Evolutionary conservation across 2,113 vertebrate genomes (phyloP).

Genomic region (Oriolus oriolus): DNA sequence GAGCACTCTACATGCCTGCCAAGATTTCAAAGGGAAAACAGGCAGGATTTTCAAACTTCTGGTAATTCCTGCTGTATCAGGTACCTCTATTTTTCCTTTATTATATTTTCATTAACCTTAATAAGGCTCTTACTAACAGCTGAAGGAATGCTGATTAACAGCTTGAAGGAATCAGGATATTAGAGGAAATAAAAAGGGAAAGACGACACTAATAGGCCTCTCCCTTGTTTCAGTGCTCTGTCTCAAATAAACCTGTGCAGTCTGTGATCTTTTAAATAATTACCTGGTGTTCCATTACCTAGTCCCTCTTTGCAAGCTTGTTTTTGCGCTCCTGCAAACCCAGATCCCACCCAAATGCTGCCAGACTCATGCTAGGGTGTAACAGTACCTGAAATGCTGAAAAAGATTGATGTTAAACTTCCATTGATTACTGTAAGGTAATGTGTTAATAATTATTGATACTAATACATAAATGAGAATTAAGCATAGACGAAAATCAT

Average conservation of each 20-base stretch:
- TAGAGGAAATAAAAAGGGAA: conserved; percentile 16
- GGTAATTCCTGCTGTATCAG: conserved; percentile 13
- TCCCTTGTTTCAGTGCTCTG: neutral
- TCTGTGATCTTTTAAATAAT: conserved; percentile 52
- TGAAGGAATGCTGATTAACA: too few relatives aligned
- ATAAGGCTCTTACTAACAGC: conserved; percentile 53
- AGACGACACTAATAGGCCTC: conserved; percentile 3
- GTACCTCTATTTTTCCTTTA: neutral
- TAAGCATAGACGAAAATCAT: neutral
- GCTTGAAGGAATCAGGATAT: neutral
- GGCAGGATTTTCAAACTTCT: conserved; percentile 34
- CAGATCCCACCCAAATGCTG: conserved; percentile 1
- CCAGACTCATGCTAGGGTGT: conserved; percentile 9
- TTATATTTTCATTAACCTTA: conserved; percentile 46
- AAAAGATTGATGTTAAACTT: conserved; percentile 52
- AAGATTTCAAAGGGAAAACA: conserved; percentile 38
- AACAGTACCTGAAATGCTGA: neutral
- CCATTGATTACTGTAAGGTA: conserved; percentile 38
- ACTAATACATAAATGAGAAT: neutral
- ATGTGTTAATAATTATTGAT: conserved; percentile 50
- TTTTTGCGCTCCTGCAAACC: neutral
- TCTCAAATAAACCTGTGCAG: neutral
- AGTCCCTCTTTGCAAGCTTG: neutral
- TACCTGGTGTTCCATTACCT: conserved; percentile 29
- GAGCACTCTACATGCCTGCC: neutral